Evolutionary conservation across 2,888 invertebrate genomes (phyloP).

Genomic region (Diabrotica balteata): DNA sequence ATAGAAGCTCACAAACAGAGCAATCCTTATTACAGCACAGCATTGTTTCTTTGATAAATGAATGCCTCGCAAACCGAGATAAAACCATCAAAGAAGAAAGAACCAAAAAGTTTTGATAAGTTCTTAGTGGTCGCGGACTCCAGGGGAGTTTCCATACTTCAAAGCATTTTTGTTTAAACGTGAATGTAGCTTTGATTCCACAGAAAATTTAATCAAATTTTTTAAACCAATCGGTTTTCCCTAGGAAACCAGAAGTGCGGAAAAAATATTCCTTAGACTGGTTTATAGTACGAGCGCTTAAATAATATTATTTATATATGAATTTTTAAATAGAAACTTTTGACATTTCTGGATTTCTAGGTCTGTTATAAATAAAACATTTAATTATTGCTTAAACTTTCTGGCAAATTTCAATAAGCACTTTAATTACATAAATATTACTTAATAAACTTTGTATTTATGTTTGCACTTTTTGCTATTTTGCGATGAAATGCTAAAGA

Average conservation of each 20-base stretch:
- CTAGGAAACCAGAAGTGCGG: background rate
- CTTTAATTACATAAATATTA: too few species aligned
- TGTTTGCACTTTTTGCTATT: too few species aligned
- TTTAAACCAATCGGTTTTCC: background rate
- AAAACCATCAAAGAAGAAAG: constrained; percentile 55
- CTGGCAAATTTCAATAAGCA: too few species aligned
- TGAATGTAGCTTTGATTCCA: constrained; percentile 2
- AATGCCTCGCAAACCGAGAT: constrained; percentile 54
- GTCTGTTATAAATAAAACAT: too few species aligned
- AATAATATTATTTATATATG: too few species aligned
- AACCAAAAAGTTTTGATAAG: constrained; percentile 51
- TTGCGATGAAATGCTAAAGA: too few species aligned
- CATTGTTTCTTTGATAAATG: constrained; percentile 60
- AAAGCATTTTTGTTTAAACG: constrained; percentile 7
- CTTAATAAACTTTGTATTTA: too few species aligned
- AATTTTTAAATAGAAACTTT: too few species aligned
- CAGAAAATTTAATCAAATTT: background rate
- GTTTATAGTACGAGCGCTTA: too few species aligned
- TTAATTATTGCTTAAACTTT: too few species aligned
- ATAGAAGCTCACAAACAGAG: constrained; percentile 51
- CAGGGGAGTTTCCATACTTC: constrained; percentile 18
- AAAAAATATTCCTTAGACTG: too few species aligned
- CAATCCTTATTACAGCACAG: constrained; percentile 53
- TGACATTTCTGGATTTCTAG: too few species aligned
- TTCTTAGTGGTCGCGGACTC: constrained; percentile 41